Evolutionary conservation across 1,140 invertebrate genomes (phyloP).

Genomic region (Drosophila murphyi): DNA sequence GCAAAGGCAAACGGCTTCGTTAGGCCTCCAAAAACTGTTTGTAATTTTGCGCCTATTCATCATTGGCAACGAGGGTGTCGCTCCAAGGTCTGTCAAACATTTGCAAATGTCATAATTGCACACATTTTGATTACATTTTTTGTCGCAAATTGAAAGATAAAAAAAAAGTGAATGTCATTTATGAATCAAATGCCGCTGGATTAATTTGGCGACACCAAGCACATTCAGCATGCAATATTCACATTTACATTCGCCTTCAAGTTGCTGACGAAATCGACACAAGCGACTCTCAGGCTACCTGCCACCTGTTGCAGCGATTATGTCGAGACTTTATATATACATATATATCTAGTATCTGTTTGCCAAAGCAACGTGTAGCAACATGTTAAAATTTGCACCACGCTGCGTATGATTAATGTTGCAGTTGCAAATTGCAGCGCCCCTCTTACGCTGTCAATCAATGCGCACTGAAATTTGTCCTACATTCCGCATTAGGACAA

Average conservation of each 20-base stretch:
- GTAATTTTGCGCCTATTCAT: slow-evolving; percentile 42
- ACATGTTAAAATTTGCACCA: slow-evolving; percentile 50
- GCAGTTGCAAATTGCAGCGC: slow-evolving; percentile 40
- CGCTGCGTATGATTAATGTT: slow-evolving; percentile 58
- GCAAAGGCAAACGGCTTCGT: slow-evolving; percentile 41
- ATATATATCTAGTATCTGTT: slow-evolving; percentile 18
- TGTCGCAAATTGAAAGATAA: background rate
- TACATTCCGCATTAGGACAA: slow-evolving; percentile 34
- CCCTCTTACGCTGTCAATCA: slow-evolving; percentile 41
- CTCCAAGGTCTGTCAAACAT: slow-evolving; percentile 42
- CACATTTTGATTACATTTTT: slow-evolving; percentile 45
- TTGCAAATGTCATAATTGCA: slow-evolving; percentile 57
- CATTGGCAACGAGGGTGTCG: slow-evolving; percentile 50
- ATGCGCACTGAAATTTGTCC: slow-evolving; percentile 34
- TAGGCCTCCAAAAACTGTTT: slow-evolving; percentile 40
- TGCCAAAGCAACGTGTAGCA: slow-evolving; percentile 22
- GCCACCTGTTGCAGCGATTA: slow-evolving; percentile 54
- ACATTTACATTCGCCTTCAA: slow-evolving; percentile 20
- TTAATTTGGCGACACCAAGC: slow-evolving; percentile 41
- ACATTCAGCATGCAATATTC: slow-evolving; percentile 17
- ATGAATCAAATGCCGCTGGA: slow-evolving; percentile 35
- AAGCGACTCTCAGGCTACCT: slow-evolving; percentile 38
- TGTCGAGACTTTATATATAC: slow-evolving; percentile 30
- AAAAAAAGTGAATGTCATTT: slow-evolving; percentile 53
- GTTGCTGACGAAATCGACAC: slow-evolving; percentile 49